Evolutionary conservation across 2,113 vertebrate genomes (phyloP).

Genomic region (Aix galericulata): DNA sequence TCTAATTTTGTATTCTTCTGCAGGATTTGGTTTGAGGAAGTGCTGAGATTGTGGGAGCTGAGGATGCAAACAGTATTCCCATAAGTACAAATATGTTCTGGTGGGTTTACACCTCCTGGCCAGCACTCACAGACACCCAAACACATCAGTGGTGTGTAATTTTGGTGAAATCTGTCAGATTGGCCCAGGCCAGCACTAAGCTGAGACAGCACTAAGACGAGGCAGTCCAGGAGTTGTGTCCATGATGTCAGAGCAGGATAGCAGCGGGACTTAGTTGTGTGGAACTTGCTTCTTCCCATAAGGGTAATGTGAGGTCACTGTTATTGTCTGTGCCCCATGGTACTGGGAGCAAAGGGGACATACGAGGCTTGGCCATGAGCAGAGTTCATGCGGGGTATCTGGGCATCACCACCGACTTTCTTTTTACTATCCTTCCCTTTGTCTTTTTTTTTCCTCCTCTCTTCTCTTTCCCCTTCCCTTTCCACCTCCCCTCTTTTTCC

Average conservation of each 20-base stretch:
- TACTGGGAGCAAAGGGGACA: neutral
- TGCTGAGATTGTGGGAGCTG: neutral
- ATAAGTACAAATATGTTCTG: neutral
- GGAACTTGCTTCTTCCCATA: neutral
- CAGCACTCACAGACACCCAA: neutral
- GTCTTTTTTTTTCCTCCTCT: neutral
- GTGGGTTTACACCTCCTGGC: neutral
- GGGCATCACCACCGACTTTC: neutral
- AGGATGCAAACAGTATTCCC: neutral
- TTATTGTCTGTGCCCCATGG: neutral
- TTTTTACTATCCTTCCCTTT: neutral
- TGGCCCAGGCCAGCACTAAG: neutral
- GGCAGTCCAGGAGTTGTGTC: rapidly evolving
- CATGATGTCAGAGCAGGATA: neutral
- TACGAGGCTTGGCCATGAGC: neutral
- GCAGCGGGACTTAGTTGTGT: neutral
- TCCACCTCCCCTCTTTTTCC: too few species aligned
- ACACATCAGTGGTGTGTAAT: neutral
- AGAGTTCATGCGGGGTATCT: neutral
- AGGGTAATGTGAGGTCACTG: too few species aligned
- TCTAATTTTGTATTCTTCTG: neutral
- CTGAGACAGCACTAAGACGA: neutral
- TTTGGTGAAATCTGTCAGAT: neutral
- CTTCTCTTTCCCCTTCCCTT: too few species aligned
- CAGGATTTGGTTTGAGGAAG: neutral